Base-by-base conservation (phyloP, 1,140 invertebrate genomes). In the Hyles vespertilio region DNA sequence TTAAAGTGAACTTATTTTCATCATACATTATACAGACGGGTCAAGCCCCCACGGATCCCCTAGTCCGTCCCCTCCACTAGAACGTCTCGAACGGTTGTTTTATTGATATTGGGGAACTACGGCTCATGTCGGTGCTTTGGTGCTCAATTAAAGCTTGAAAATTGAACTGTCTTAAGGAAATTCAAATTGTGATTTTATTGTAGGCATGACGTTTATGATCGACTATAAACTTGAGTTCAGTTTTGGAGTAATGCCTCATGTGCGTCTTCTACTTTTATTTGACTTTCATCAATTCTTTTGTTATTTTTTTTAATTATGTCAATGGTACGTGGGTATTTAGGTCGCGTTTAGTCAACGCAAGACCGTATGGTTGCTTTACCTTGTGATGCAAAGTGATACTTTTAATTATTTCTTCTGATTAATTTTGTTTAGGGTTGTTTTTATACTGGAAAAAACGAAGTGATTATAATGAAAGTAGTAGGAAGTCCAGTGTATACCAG, bases 71-170 rank as follows among this genome's bases (percentile, higher is more conserved):
- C 52, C 10, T 12, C 3, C 52, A 5, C 3, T 22, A 54, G 43
- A 54, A 54, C 62, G 47, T 59, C 52, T 47, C 50, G 48, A 70
- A 69, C 66, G 70, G 65, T 70, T 69, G 61, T 70, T 72, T 69
- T 69, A 70, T 75, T 61, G 61, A 55, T 69, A 67, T 67, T 66
- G 59, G 65, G 69, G 47, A 65, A 58, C 48, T 55, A 65, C 55
- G 50, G 54, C 51, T 61, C 58, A 54, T 50, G 66, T 61, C 62
- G 56, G 59, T 56, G 59, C 56, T 63, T 67, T 63, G 67, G 58
- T 66, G 58, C 58, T 64, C 72, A 68, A 74, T 74, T 69, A 65
- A 65, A 67, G 50, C 56, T 74, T 64, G 63, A 69, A 69, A 74
- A 72, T 74, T 64, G 61, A 72, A 65, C 64, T 66, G 62, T 67